phyloP scores from a whole-genome alignment of 2,113 vertebrate genomes.

The Cyprinus carpio region DNA sequence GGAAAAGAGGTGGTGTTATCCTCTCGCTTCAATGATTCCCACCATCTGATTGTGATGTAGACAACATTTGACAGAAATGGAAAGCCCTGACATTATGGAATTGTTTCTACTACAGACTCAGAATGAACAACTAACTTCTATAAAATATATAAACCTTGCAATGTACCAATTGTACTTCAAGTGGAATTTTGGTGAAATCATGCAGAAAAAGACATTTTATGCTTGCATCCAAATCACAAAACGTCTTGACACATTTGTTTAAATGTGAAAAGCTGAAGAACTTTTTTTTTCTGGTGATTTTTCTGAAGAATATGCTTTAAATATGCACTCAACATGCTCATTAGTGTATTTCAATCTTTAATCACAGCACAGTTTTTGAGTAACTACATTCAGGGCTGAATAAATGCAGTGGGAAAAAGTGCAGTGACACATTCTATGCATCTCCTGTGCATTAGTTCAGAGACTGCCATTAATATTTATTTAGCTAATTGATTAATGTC shows the following conservation, averaged over 20 bases:
- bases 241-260: background rate
- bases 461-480: conserved; percentile 9
- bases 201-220: conserved; percentile 3
- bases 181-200: conserved; percentile 12
- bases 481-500: conserved; percentile 20
- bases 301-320: background rate
- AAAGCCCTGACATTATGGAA: conserved; percentile 39
- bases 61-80: conserved; percentile 39
- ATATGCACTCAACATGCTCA: background rate
- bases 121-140: conserved; percentile 35
- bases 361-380: conserved; percentile 4
- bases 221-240: background rate
- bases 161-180: background rate
- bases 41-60: conserved; percentile 40
- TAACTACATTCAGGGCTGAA: background rate
- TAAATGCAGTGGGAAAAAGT: background rate
- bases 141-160: conserved; percentile 2
- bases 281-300: background rate
- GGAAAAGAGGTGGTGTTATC: conserved; percentile 32
- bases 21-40: conserved; percentile 15
- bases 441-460: conserved; percentile 1
- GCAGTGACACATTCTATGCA: background rate
- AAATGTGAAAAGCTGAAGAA: background rate
- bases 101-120: conserved; percentile 3
- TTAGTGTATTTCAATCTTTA: background rate